phyloP scores from a whole-genome alignment of 2,888 invertebrate species.

The Trissoscelio sp. region DNA sequence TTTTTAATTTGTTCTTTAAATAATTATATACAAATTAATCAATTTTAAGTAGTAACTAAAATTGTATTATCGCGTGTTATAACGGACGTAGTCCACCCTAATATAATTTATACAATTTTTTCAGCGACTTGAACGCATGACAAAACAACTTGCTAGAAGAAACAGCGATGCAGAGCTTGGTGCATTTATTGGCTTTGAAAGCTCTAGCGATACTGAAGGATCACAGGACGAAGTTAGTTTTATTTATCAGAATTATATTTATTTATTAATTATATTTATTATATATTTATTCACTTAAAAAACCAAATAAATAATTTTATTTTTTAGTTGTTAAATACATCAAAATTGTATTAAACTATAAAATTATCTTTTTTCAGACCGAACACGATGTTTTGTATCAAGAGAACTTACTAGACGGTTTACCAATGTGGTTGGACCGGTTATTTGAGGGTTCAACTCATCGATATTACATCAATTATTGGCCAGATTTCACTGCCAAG shows the following conservation, averaged over 20 bases:
- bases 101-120: conserved; percentile 18
- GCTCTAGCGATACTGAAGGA: conserved; percentile 85
- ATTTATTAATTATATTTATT: not conserved
- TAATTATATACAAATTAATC: too few species aligned
- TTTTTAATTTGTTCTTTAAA: too few species aligned
- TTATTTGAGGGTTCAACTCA: conserved; percentile 98
- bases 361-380: conserved; percentile 77
- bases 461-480: conserved; percentile 97
- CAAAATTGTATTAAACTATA: too few species aligned
- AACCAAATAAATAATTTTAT: too few species aligned
- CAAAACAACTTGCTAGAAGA: conserved; percentile 82
- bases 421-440: conserved; percentile 98
- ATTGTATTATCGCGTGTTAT: too few species aligned
- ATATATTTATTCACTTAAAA: too few species aligned
- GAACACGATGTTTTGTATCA: conserved; percentile 85
- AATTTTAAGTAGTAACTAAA: too few species aligned
- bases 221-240: conserved; percentile 82
- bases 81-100: too few species aligned
- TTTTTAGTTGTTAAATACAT: not conserved
- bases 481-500: conserved; percentile 98
- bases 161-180: conserved; percentile 90
- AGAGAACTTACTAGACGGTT: conserved; percentile 94
- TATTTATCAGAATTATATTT: too few species aligned
- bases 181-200: conserved; percentile 93
- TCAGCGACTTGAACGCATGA: conserved; percentile 89